phyloP scores from a whole-genome alignment of 2,113 vertebrate genomes.

The Eublepharis macularius region DNA sequence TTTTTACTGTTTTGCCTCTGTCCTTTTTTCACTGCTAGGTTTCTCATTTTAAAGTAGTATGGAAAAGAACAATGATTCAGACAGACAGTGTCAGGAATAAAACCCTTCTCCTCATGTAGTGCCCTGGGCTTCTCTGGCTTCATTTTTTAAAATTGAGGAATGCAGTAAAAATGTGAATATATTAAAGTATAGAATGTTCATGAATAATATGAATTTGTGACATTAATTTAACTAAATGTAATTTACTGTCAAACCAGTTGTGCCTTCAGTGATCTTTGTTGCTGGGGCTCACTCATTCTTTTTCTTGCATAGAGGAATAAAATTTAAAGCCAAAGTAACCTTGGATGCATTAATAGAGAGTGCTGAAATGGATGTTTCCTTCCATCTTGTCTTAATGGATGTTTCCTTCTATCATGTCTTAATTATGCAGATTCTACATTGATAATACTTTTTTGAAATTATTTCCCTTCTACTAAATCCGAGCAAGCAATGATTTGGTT shows the following conservation, averaged over 20 bases:
- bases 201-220: slow-evolving; percentile 34
- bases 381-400: background rate
- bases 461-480: background rate
- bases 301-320: background rate
- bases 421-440: background rate
- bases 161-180: slow-evolving; percentile 33
- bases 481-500: background rate
- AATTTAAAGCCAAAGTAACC: background rate
- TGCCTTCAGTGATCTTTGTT: background rate
- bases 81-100: slow-evolving; percentile 55
- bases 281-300: fast-evolving
- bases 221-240: slow-evolving; percentile 39
- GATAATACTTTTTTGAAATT: background rate
- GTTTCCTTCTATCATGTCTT: background rate
- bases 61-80: slow-evolving; percentile 61
- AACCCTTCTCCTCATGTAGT: slow-evolving; percentile 47
- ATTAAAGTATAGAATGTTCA: slow-evolving; percentile 14
- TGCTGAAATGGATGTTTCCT: background rate
- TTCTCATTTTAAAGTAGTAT: slow-evolving; percentile 35
- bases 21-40: slow-evolving; percentile 35
- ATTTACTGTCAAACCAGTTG: slow-evolving; percentile 24
- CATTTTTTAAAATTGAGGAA: slow-evolving; percentile 36
- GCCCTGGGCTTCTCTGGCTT: slow-evolving; percentile 50
- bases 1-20: slow-evolving; percentile 8
- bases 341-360: background rate